phyloP scores from a whole-genome alignment of 2,113 vertebrate species.

The Aspiorhynchus laticeps region DNA sequence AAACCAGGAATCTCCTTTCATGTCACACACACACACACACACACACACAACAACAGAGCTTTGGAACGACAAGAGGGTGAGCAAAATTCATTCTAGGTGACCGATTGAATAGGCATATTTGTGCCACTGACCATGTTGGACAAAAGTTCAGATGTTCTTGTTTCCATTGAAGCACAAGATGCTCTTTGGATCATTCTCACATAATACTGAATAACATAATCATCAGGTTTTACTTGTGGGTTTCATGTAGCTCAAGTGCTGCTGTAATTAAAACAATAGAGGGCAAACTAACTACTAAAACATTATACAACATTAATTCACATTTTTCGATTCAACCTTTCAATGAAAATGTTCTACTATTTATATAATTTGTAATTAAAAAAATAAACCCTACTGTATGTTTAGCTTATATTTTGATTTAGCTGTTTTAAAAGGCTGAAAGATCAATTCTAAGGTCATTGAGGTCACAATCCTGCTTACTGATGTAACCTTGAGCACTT shows the following conservation, averaged over 20 bases:
- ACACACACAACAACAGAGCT: not conserved
- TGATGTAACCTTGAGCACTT: not conserved
- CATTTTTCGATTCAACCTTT: not conserved
- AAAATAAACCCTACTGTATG: not conserved
- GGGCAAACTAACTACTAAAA: not conserved
- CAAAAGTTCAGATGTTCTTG: not conserved
- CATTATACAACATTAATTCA: not conserved
- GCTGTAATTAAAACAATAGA: not conserved
- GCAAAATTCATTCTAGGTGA: not conserved
- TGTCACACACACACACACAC: not conserved
- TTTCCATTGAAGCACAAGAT: not conserved
- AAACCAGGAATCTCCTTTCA: not conserved
- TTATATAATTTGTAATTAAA: not conserved
- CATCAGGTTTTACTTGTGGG: not conserved
- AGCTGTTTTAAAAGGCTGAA: not conserved
- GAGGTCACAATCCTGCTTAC: not conserved
- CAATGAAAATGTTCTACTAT: not conserved
- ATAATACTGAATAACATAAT: not conserved
- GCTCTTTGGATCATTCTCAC: not conserved
- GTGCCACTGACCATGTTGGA: not conserved
- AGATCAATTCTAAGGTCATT: not conserved
- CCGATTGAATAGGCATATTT: not conserved
- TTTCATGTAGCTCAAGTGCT: not conserved
- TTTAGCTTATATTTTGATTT: not conserved
- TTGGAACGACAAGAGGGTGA: not conserved